These are phyloP conservation scores for Stegophylla sp. DNA, from an alignment of 2,888 invertebrate species.

Conservation along the genomic window DNA sequence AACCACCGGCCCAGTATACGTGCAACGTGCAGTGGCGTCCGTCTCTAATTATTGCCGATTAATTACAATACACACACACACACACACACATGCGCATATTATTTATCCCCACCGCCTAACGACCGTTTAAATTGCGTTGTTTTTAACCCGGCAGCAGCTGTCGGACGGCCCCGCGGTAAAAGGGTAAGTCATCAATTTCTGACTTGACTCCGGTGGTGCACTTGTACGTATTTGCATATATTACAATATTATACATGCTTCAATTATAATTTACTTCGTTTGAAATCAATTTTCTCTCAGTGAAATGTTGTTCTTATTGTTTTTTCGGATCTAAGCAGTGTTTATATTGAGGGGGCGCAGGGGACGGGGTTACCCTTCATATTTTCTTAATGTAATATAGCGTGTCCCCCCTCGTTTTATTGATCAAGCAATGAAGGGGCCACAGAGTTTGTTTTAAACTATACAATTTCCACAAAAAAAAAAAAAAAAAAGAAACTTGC, in stretches of 20 bases:
- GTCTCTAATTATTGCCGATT: slow-evolving; percentile 54
- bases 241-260: too few species aligned
- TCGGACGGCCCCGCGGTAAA: not conserved
- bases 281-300: too few species aligned
- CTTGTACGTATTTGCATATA: not conserved
- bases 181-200: slow-evolving; percentile 45
- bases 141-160: slow-evolving; percentile 27
- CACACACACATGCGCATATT: not conserved
- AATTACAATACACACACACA: slow-evolving; percentile 31
- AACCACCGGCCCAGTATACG: not conserved
- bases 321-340: too few species aligned
- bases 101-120: slow-evolving; percentile 30
- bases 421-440: too few species aligned
- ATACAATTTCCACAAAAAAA: too few species aligned
- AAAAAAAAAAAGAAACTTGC: too few species aligned
- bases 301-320: too few species aligned
- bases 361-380: too few species aligned
- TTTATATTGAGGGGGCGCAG: too few species aligned
- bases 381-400: too few species aligned
- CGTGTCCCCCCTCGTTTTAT: too few species aligned
- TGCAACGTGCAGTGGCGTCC: not conserved
- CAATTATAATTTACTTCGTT: not conserved
- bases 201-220: slow-evolving; percentile 1
- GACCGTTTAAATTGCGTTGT: slow-evolving; percentile 53
- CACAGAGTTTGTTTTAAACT: too few species aligned